These are phyloP conservation scores for Tetramorium alpestre DNA, from an alignment of 1,140 invertebrate genomes.

Conservation along the genomic window DNA sequence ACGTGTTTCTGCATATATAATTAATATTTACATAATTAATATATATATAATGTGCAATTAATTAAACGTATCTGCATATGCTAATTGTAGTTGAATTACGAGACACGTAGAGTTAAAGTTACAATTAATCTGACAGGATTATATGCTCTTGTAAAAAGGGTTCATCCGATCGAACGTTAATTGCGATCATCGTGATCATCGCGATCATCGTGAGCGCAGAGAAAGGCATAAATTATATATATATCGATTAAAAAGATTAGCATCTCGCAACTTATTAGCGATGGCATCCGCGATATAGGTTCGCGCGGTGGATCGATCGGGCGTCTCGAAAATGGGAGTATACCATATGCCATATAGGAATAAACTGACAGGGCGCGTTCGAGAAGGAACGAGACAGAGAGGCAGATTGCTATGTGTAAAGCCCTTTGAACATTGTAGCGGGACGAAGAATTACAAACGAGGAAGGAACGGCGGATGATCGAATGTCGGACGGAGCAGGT, in stretches of 20 bases:
- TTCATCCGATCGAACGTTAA: conserved; percentile 11
- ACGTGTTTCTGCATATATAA: neutral
- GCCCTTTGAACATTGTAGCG: conserved; percentile 54
- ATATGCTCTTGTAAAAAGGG: neutral
- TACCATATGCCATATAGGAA: conserved; percentile 53
- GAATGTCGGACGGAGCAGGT: conserved; percentile 52
- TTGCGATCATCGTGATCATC: conserved; percentile 20
- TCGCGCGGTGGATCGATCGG: conserved; percentile 37
- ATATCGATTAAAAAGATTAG: conserved; percentile 55
- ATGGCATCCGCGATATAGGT: conserved; percentile 46
- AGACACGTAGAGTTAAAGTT: neutral
- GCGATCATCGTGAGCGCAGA: neutral
- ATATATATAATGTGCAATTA: conserved; percentile 39
- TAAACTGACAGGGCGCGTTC: neutral
- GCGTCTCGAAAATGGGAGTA: conserved; percentile 50
- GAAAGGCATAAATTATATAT: conserved; percentile 36
- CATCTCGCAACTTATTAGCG: conserved; percentile 51
- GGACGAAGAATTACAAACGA: conserved; percentile 48
- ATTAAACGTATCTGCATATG: conserved; percentile 24
- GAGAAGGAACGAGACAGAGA: neutral
- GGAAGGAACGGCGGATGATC: conserved; percentile 42
- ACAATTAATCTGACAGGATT: conserved; percentile 38
- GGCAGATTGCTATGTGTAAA: conserved; percentile 34
- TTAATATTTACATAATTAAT: conserved; percentile 21
- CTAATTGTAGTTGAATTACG: conserved; percentile 31